A percentile compares a stretch with the other conserved stretches of the same genome.
Conservation (phyloP, 1,140 invertebrate species). For the Drosophila orosa region DNA sequence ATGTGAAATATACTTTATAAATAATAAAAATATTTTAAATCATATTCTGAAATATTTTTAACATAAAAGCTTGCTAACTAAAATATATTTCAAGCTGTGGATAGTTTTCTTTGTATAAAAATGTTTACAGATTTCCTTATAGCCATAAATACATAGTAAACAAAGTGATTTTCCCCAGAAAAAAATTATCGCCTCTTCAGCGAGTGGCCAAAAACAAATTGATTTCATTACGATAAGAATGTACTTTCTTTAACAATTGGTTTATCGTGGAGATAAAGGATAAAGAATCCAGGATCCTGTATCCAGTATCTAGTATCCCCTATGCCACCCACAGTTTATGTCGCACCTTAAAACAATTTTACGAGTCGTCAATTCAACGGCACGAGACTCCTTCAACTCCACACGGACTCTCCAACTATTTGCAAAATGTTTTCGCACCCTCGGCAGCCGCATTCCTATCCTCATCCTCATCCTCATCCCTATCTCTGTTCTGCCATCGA, state of each 20-base stretch:
- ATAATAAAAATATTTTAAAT: not conserved
- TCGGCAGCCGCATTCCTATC: not conserved
- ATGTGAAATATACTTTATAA: not conserved
- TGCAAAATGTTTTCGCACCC: conserved; percentile 36
- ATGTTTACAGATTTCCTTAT: too few species aligned
- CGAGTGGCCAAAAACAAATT: conserved; percentile 18
- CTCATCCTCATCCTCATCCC: not conserved
- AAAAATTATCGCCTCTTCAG: conserved; percentile 24
- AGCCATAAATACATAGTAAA: not conserved
- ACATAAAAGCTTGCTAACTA: too few species aligned
- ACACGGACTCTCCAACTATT: conserved; percentile 39
- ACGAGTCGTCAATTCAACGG: conserved; percentile 47
- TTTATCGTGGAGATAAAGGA: conserved; percentile 6
- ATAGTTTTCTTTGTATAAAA: not conserved
- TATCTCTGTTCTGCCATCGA: not conserved
- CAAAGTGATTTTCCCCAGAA: conserved; percentile 15
- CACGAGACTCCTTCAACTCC: conserved; percentile 32
- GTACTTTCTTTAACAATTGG: conserved; percentile 18
- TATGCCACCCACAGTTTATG: conserved; percentile 31
- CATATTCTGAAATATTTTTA: not conserved
- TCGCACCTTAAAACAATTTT: conserved; percentile 53
- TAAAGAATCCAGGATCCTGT: not conserved
- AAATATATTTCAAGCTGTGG: not conserved
- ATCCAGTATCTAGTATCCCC: not conserved
- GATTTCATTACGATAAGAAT: conserved; percentile 31